Conservation (phyloP, 1,140 invertebrate genomes). For the Drosophila obscura region DNA sequence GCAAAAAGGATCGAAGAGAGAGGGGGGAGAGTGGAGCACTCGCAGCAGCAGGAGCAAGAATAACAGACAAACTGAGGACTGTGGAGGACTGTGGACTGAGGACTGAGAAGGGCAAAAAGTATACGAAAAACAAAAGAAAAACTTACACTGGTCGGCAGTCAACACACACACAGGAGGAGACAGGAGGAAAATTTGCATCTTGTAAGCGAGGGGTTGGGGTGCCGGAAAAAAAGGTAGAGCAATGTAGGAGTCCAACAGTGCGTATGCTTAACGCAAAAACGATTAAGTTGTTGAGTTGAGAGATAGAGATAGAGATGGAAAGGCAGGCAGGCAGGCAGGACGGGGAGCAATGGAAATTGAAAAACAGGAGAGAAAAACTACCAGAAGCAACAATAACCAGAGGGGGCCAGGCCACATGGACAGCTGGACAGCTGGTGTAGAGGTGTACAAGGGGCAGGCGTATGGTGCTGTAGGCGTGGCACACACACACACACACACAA, state of each 20-base stretch:
- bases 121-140: conserved; percentile 4
- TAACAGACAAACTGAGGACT: neutral
- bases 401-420: neutral
- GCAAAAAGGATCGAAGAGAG: conserved; percentile 2
- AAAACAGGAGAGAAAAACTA: conserved; percentile 57
- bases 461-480: conserved; percentile 34
- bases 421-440: neutral
- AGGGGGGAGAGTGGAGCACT: too few species aligned
- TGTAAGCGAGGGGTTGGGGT: conserved; percentile 17
- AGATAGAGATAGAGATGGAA: conserved; percentile 16
- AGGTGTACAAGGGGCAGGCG: too few species aligned
- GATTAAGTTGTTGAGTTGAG: conserved; percentile 73
- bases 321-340: neutral
- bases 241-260: conserved; percentile 49
- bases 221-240: conserved; percentile 20
- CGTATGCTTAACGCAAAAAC: conserved; percentile 78
- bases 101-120: neutral
- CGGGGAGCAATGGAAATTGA: conserved; percentile 64
- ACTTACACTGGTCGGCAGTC: conserved; percentile 2
- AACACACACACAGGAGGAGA: neutral
- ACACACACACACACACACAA: conserved; percentile 22
- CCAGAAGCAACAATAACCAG: conserved; percentile 9
- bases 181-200: conserved; percentile 61
- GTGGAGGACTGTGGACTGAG: neutral
- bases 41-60: too few species aligned